Conservation (phyloP, 1,140 invertebrate genomes). For the Nymphalis io region DNA sequence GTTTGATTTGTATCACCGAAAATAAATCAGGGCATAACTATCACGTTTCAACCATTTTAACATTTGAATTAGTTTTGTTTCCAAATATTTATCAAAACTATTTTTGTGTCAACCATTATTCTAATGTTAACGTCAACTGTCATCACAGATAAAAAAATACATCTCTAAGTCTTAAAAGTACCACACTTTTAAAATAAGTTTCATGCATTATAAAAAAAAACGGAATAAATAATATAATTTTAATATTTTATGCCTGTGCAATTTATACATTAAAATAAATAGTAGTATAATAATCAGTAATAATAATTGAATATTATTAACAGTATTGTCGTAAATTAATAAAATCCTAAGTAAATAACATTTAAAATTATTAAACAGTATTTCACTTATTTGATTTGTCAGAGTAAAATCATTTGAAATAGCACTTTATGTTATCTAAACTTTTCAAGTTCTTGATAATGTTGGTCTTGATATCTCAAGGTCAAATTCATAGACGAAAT, state of each 20-base stretch:
- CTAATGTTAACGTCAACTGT: conserved; percentile 53
- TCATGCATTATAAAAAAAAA: not conserved
- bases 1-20: conserved; percentile 28
- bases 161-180: not conserved
- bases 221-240: not conserved
- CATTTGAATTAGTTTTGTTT: conserved; percentile 46
- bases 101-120: conserved; percentile 73
- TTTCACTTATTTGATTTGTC: too few species aligned
- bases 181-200: not conserved
- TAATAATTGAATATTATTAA: not conserved
- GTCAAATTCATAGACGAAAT: conserved; percentile 24
- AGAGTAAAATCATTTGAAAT: too few species aligned
- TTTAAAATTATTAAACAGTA: not conserved
- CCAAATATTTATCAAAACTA: conserved; percentile 74
- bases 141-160: conserved; percentile 17
- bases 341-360: not conserved
- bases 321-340: not conserved
- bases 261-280: too few species aligned
- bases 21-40: conserved; percentile 19
- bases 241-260: too few species aligned
- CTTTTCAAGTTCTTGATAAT: not conserved
- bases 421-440: too few species aligned
- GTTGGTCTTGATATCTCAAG: conserved; percentile 9
- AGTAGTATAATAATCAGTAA: too few species aligned
- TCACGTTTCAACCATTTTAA: conserved; percentile 29